Evolutionary conservation across 2,888 invertebrate species (phyloP).

Genomic region (Orthonevra nobilis): DNA sequence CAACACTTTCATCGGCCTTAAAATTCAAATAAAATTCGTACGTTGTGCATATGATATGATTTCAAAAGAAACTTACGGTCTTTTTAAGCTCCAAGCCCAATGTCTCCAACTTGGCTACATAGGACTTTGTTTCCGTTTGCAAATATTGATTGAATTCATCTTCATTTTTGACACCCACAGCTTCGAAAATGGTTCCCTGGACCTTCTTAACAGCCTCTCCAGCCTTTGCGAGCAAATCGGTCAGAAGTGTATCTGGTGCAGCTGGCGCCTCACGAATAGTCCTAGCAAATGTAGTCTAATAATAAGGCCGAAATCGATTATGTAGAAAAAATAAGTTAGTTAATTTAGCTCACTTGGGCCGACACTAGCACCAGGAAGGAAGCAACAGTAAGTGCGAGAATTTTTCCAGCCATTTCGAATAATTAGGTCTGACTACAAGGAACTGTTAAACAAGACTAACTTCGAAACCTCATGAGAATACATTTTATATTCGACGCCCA

Average conservation of each 20-base stretch:
- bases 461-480: slow-evolving; percentile 41
- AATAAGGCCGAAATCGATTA: slow-evolving; percentile 13
- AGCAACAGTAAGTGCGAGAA: slow-evolving; percentile 43
- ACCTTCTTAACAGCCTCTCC: slow-evolving; percentile 26
- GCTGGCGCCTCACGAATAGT: slow-evolving; percentile 53
- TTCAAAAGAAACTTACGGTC: slow-evolving; percentile 33
- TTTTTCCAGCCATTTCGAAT: slow-evolving; percentile 60
- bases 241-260: neutral
- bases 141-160: slow-evolving; percentile 42
- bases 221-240: slow-evolving; percentile 35
- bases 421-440: slow-evolving; percentile 43
- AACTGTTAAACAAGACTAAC: slow-evolving; percentile 63
- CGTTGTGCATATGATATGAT: no score
- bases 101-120: slow-evolving; percentile 15
- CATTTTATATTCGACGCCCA: slow-evolving; percentile 59
- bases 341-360: no score
- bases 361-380: slow-evolving; percentile 60
- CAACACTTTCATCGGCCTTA: slow-evolving; percentile 47
- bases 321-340: no score
- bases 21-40: neutral
- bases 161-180: slow-evolving; percentile 45
- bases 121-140: slow-evolving; percentile 26
- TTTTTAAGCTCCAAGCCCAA: slow-evolving; percentile 37
- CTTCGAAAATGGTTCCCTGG: slow-evolving; percentile 34
- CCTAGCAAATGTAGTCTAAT: slow-evolving; percentile 54